Percentiles rank a stretch among this genome's conserved stretches.
Conservation (phyloP, 2,113 vertebrate genomes). For the Cephalopholis sonnerati region DNA sequence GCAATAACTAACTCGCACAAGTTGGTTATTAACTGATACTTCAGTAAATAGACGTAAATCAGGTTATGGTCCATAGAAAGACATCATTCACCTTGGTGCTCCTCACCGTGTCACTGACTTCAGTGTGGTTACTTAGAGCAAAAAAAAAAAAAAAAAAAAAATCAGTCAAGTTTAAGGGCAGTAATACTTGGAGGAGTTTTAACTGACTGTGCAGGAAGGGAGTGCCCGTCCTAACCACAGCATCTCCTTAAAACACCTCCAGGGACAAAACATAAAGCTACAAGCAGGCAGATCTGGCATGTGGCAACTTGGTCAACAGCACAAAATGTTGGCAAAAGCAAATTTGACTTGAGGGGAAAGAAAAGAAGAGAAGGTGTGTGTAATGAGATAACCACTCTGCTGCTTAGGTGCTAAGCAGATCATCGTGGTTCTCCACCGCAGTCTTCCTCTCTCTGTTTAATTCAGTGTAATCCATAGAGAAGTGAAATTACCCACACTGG, state of each 20-base stretch:
- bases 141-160: background rate
- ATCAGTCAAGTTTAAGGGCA: conserved; percentile 38
- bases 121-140: conserved; percentile 33
- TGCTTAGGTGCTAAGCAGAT: conserved; percentile 35
- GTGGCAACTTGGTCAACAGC: conserved; percentile 52
- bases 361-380: background rate
- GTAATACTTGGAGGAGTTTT: conserved; percentile 43
- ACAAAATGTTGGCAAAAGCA: conserved; percentile 28
- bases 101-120: conserved; percentile 8
- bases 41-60: conserved; percentile 34
- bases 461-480: conserved; percentile 52
- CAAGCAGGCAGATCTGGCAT: conserved; percentile 35
- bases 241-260: conserved; percentile 49
- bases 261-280: conserved; percentile 48
- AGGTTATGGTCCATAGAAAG: conserved; percentile 50
- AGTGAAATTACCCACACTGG: conserved; percentile 10
- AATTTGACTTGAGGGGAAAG: conserved; percentile 2
- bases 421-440: conserved; percentile 15
- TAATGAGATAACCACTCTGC: conserved; percentile 31
- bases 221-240: background rate
- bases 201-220: conserved; percentile 25
- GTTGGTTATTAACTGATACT: conserved; percentile 17
- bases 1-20: background rate
- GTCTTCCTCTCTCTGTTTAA: conserved; percentile 9
- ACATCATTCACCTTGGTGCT: conserved; percentile 31